Evolutionary conservation across 2,888 invertebrate genomes (phyloP).

Genomic region (Alviniconcha strummeri): DNA sequence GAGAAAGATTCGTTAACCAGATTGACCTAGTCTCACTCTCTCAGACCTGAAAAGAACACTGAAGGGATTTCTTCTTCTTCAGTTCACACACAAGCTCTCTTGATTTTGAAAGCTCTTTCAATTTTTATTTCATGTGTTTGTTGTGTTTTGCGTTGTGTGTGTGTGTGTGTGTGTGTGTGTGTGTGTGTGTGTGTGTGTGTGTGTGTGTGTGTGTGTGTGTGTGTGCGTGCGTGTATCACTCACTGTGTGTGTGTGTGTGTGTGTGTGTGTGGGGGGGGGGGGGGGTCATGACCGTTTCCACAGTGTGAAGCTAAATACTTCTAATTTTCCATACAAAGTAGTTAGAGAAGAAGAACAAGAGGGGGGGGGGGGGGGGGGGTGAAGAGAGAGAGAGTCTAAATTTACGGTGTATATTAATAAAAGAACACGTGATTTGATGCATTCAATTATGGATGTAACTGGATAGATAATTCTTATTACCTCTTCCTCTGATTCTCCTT

Average conservation of each 20-base stretch:
- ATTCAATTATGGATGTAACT: background rate
- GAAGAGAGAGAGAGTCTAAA: no score
- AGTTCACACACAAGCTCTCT: background rate
- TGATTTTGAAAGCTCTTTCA: background rate
- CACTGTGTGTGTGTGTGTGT: conserved; percentile 4
- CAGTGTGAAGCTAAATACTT: no score
- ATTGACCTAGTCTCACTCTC: background rate
- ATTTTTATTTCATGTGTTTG: background rate
- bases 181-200: background rate
- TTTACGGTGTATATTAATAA: no score
- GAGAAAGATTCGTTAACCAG: no score
- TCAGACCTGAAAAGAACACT: no score
- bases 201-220: conserved; percentile 4
- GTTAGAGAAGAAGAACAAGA: background rate
- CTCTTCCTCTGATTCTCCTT: conserved; percentile 73
- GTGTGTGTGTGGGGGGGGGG: background rate
- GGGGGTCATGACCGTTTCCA: background rate
- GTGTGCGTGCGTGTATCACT: background rate
- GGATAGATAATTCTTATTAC: conserved; percentile 49
- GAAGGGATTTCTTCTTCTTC: no score
- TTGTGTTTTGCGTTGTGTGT: background rate
- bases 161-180: background rate
- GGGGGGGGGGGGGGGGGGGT: no score
- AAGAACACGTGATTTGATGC: no score
- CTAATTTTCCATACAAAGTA: background rate